Evolutionary conservation across 1,140 invertebrate species (phyloP).

Genomic region (Dendrolimus punctatus): DNA sequence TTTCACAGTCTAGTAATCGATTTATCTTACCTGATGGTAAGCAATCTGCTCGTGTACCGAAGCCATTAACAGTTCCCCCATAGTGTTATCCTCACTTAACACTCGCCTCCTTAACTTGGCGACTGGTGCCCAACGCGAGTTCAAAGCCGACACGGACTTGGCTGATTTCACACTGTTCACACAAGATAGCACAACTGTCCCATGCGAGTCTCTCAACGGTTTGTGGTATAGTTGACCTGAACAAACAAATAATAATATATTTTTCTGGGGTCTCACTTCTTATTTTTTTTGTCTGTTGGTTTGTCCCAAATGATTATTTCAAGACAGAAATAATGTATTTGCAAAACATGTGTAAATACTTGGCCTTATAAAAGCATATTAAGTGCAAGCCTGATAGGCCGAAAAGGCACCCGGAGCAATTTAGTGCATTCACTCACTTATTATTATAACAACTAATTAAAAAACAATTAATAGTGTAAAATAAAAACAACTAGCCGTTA

Average conservation of each 20-base stretch:
- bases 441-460: no score
- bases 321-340: no score
- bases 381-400: not conserved
- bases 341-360: no score
- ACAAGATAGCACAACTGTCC: slow-evolving; percentile 91
- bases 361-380: not conserved
- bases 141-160: slow-evolving; percentile 88
- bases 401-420: not conserved
- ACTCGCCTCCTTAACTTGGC: slow-evolving; percentile 80
- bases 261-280: not conserved
- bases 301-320: no score
- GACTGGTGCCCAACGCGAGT: slow-evolving; percentile 89
- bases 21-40: slow-evolving; percentile 82
- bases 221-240: slow-evolving; percentile 92
- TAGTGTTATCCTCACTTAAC: slow-evolving; percentile 80
- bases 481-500: no score
- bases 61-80: slow-evolving; percentile 86
- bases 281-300: no score
- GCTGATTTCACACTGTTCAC: slow-evolving; percentile 88
- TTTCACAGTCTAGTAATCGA: no score
- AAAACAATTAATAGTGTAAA: no score
- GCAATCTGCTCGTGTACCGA: slow-evolving; percentile 92
- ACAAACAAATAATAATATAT: slow-evolving; percentile 2
- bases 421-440: no score
- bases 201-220: slow-evolving; percentile 88